Base-by-base conservation (phyloP, 1,140 invertebrate genomes). In the Meteorus sp. region DNA sequence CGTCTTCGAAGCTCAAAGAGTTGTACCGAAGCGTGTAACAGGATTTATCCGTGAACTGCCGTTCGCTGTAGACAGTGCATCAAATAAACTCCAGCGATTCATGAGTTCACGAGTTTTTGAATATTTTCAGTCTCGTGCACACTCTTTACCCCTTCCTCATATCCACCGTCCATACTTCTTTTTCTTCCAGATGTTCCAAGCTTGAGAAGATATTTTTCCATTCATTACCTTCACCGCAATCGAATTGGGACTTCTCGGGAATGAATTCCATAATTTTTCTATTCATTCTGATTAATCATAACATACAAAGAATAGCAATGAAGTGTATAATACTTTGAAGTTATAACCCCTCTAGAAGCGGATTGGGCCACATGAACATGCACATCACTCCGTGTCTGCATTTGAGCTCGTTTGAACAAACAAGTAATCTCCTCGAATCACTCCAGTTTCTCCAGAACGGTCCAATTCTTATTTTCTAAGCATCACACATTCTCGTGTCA, bases 21-120 rank as follows among this genome's bases (percentile, higher is more conserved):
- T 29, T 4, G 27, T 5, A 5, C 4, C 27, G 27, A 29, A 50
- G 45, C 29, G 19, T 9, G 29, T 7, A 29, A 5, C 22, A 15
- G 4, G 15, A 2, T 33, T 29, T 29, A 29, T 29, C 37, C 52
- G 44, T 60, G 55, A 60, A 60, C 52, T 33, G 55, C 44, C 20
- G 9, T 2, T 51, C 47, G 59, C 50, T 55, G 59, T 56, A 60
- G 55, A 60, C 35, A 60, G 51, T 60, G 59, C 59, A 55, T 60
- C 55, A 55, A 60, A 60, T 60, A 60, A 60, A 60, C 52, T 60
- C 45, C 13, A n/a, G 45, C 23, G 27, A 48, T 7, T 31, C 50
- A 11, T 39, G 45, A 11, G 25, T 27, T 13, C 20, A n/a, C 9
- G 17, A n/a, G 23, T 48, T 48, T 29, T 48, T 48, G 9, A 29